phyloP scores from a whole-genome alignment of 2,888 invertebrate species.

The Eristalis tenax region DNA sequence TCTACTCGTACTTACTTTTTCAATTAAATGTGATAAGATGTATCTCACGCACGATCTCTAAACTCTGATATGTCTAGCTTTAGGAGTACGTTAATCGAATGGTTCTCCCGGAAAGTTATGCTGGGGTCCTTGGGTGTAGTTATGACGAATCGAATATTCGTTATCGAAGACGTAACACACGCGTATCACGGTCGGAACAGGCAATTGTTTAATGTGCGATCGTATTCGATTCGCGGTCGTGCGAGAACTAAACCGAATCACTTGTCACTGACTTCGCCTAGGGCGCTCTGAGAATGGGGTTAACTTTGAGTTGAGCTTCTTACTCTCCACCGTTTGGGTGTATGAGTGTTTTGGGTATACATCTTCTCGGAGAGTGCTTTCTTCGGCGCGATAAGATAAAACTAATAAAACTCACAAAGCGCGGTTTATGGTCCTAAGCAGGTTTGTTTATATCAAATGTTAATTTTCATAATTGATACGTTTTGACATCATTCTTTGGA shows the following conservation, averaged over 20 bases:
- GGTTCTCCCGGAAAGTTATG: not conserved
- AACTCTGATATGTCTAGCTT: not conserved
- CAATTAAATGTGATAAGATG: conserved; percentile 13
- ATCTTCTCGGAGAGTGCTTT: not conserved
- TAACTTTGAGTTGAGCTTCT: not conserved
- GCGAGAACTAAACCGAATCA: not conserved
- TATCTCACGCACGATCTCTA: conserved; percentile 9
- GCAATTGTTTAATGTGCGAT: not conserved
- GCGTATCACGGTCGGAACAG: not conserved
- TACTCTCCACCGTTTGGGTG: not conserved
- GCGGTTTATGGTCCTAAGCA: too few relatives aligned
- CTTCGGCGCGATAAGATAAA: not conserved
- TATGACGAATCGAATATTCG: not conserved
- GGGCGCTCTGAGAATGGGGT: not conserved
- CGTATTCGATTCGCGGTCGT: not conserved
- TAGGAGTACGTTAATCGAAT: not conserved
- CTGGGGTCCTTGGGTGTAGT: not conserved
- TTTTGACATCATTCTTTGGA: too few relatives aligned
- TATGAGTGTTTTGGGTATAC: not conserved
- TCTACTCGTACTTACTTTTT: conserved; percentile 1
- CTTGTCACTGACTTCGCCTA: not conserved
- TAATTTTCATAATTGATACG: not conserved
- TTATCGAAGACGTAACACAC: not conserved
- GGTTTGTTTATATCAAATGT: not conserved
- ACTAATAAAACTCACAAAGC: not conserved